Evolutionary conservation across 2,888 invertebrate species (phyloP).

Genomic region (Megaustenia siamemsis): DNA sequence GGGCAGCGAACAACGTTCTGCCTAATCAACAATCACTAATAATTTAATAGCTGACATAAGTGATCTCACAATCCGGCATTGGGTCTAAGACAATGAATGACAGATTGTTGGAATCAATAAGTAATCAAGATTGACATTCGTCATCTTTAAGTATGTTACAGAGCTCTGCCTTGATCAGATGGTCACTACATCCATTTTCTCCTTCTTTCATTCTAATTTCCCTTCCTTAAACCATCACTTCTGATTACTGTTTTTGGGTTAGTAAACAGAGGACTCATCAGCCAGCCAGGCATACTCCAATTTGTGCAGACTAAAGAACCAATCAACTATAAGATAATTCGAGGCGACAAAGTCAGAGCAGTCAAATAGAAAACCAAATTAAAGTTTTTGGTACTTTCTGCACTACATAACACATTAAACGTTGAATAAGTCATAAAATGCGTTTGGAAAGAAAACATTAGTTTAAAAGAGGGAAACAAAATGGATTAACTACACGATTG

Average conservation of each 20-base stretch:
- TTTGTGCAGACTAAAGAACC: background rate
- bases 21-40: too few relatives aligned
- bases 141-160: too few relatives aligned
- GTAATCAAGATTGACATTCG: too few relatives aligned
- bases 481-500: background rate
- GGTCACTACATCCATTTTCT: too few relatives aligned
- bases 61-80: too few relatives aligned
- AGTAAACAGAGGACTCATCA: constrained; percentile 1
- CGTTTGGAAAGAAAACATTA: background rate
- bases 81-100: too few relatives aligned
- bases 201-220: too few relatives aligned
- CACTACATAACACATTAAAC: background rate
- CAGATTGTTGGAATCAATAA: too few relatives aligned
- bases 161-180: too few relatives aligned
- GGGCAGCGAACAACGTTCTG: too few relatives aligned
- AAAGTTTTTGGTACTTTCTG: background rate
- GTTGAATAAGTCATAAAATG: background rate
- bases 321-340: constrained; percentile 7
- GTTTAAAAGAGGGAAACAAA: background rate
- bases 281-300: background rate
- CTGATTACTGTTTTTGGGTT: background rate
- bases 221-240: background rate
- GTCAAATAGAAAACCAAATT: background rate
- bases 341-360: background rate
- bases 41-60: too few relatives aligned